These are phyloP conservation scores for Onthophagus sagittarius DNA, from an alignment of 2,888 invertebrate species.

Conservation along the genomic window DNA sequence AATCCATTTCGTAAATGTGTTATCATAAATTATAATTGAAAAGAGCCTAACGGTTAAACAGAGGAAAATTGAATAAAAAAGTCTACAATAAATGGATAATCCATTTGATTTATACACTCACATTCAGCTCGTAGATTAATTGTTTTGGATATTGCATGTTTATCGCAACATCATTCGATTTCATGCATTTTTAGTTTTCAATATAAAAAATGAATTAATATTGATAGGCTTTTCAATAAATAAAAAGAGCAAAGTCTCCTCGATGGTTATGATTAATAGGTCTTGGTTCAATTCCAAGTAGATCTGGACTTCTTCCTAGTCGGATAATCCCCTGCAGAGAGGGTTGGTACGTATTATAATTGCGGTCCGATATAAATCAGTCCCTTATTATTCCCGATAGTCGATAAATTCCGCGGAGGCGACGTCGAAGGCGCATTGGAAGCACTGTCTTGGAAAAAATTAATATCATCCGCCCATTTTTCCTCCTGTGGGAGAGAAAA, in stretches of 20 bases:
- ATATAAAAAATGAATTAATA: not conserved
- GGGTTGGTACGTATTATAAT: not conserved
- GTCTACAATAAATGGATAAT: too few species aligned
- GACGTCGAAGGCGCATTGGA: not conserved
- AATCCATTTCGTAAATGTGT: too few species aligned
- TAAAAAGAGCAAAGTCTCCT: not conserved
- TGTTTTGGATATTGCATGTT: too few species aligned
- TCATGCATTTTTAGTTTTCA: too few species aligned
- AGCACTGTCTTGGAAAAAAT: not conserved
- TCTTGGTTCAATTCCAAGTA: not conserved
- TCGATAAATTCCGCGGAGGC: not conserved
- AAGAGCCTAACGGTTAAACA: too few species aligned
- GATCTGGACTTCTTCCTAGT: not conserved
- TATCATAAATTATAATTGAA: too few species aligned
- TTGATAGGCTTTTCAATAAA: not conserved
- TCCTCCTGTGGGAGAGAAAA: not conserved
- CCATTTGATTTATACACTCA: too few species aligned
- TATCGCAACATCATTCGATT: too few species aligned
- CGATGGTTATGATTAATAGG: not conserved
- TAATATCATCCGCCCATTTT: not conserved
- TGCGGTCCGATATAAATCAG: not conserved
- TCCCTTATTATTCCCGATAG: not conserved
- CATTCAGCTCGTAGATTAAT: too few species aligned
- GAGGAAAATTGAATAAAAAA: too few species aligned
- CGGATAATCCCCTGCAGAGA: not conserved